phyloP scores from a whole-genome alignment of 1,140 invertebrate species.

The Hestina assimilis region DNA sequence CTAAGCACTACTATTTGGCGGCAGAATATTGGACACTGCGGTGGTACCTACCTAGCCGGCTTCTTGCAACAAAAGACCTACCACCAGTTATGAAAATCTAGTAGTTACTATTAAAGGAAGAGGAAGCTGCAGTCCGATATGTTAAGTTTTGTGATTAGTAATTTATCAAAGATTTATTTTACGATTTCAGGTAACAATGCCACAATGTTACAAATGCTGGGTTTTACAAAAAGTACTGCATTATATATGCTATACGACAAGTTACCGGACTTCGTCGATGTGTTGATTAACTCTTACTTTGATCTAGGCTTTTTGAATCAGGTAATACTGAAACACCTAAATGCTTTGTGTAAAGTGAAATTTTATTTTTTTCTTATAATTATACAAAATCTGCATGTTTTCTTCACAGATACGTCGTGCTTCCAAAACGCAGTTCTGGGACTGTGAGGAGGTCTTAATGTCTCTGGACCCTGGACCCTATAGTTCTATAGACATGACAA shows the following conservation, averaged over 20 bases:
- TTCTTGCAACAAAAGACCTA: too few species aligned
- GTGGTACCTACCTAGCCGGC: too few species aligned
- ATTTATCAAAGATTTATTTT: background rate
- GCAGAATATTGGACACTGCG: too few species aligned
- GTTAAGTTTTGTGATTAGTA: background rate
- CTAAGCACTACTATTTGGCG: too few species aligned
- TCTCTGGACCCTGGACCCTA: conserved; percentile 47
- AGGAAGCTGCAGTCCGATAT: too few species aligned
- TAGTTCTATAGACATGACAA: conserved; percentile 33
- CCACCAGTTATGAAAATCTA: too few species aligned
- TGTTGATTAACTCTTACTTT: conserved; percentile 65
- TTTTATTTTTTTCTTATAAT: too few species aligned
- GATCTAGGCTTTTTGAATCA: conserved; percentile 72
- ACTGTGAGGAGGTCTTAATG: conserved; percentile 58
- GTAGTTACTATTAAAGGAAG: too few species aligned
- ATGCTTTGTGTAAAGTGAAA: background rate
- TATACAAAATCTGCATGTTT: too few species aligned
- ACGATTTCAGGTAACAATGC: conserved; percentile 56
- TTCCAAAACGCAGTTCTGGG: conserved; percentile 67
- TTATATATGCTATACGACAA: conserved; percentile 63
- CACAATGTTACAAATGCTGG: conserved; percentile 59
- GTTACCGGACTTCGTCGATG: conserved; percentile 57
- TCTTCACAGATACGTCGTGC: conserved; percentile 56
- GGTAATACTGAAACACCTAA: conserved; percentile 46
- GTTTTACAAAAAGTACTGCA: conserved; percentile 66